phyloP scores from a whole-genome alignment of 1,140 invertebrate genomes.

The roundworm (Caenorhabditis elegans) region DNA sequence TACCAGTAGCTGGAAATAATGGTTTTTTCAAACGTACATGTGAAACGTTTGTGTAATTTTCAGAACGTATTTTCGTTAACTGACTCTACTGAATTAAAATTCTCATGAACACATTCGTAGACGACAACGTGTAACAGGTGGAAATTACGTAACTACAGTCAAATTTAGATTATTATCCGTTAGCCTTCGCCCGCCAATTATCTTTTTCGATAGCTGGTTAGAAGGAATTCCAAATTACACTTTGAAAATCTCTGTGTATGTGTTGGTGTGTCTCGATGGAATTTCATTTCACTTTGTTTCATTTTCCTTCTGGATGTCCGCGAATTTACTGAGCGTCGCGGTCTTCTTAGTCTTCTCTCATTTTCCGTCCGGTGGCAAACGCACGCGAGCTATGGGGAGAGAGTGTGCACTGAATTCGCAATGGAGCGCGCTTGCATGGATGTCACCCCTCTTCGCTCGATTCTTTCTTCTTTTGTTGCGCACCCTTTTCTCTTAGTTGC shows the following conservation, averaged over 20 bases:
- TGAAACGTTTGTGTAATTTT: too few species aligned
- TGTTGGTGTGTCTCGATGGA: neutral
- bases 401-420: neutral
- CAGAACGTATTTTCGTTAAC: too few species aligned
- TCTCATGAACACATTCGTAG: too few species aligned
- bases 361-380: neutral
- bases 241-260: neutral
- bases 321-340: neutral
- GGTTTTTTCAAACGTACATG: too few species aligned
- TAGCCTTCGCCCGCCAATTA: neutral
- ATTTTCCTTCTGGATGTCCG: neutral
- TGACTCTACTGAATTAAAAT: too few species aligned
- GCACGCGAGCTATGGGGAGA: neutral
- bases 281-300: conserved; percentile 6
- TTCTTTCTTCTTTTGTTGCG: neutral
- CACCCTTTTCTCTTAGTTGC: neutral
- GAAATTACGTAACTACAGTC: neutral
- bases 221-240: conserved; percentile 6
- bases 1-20: too few species aligned
- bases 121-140: neutral
- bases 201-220: neutral
- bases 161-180: neutral
- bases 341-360: neutral
- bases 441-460: neutral
- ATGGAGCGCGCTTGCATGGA: neutral